Evolutionary conservation across 2,113 vertebrate species (phyloP), one percentile per base, ranked within the genome.

Genomic region (Polypterus bichir): DNA sequence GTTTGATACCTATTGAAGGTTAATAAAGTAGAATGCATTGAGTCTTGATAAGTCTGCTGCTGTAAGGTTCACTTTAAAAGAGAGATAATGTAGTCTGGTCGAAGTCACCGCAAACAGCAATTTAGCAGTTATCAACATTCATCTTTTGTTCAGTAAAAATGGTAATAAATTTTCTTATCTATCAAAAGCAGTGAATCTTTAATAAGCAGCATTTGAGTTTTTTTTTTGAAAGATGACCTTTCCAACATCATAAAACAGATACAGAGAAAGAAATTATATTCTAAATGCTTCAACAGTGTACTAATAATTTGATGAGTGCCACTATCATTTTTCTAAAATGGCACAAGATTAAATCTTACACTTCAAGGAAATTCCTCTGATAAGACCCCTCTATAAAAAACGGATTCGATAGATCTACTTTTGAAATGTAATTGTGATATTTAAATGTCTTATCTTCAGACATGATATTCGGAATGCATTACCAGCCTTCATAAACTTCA

Each of bases 141-240:
- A 67, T 74, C 68, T 70, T 74, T 62, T 73, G 59, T 73, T 73
- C 77, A 72, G 71, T 59, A 56, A 66, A 64, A 52, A 44, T 52
- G 9, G 59, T 66, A 62, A 71, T 65, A 47, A 64, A 72, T 70
- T 44, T 4, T 7, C 53, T 83, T 81, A 81, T 77, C 60, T 1
- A 74, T 75, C 73, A 73, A 73, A 80, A 73, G 76, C 72, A 77
- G 77, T 77, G 76, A 77, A 79, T 84, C 77, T 79, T 77, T 77
- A 79, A 67, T 79, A 79, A 70, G 69, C 77, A 84, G 76, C 72
- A 71, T 71, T 76, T 81, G 77, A 80, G 71, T 75, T 68, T 69
- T 59, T 54, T 71, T 79, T 73, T 72, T 81, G 73, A 81, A 77
- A 74, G 73, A 81, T 85, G 84, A 86, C 80, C 82, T 88, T 85